These are phyloP conservation scores for Eumaeus atala DNA, from an alignment of 1,140 invertebrate species.

Conservation along the genomic window DNA sequence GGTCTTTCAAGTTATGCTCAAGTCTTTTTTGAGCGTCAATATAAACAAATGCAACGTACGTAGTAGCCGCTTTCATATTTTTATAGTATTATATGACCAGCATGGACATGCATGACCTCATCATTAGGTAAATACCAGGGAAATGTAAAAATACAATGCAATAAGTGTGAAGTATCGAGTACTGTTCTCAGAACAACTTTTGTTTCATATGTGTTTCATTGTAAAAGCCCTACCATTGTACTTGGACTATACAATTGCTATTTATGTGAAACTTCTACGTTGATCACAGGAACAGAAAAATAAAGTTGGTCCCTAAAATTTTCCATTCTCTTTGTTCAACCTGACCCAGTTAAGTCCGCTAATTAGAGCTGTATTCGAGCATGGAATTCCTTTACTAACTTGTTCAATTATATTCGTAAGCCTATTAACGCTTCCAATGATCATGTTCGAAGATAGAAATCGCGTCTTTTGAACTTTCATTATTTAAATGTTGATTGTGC, in stretches of 20 bases:
- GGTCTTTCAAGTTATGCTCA: too few species aligned
- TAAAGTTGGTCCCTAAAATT: slow-evolving; percentile 14
- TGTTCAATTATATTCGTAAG: slow-evolving; percentile 1
- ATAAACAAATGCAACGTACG: too few species aligned
- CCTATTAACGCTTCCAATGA: slow-evolving; percentile 1
- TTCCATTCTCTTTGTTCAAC: slow-evolving; percentile 15
- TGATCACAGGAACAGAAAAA: slow-evolving; percentile 13
- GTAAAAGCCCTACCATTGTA: neutral
- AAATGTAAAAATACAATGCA: too few species aligned
- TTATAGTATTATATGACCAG: too few species aligned
- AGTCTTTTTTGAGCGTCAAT: too few species aligned
- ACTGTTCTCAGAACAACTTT: neutral
- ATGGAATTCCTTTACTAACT: slow-evolving; percentile 3
- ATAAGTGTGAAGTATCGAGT: too few species aligned
- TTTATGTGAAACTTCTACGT: slow-evolving; percentile 10
- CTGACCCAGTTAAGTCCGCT: slow-evolving; percentile 16
- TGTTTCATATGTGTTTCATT: neutral
- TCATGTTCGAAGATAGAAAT: neutral
- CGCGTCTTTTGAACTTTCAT: slow-evolving; percentile 3
- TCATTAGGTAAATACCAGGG: too few species aligned
- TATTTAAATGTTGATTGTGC: neutral
- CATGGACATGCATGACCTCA: too few species aligned
- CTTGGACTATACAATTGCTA: neutral
- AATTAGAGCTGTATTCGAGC: slow-evolving; percentile 14
- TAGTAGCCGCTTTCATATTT: too few species aligned